Evolutionary conservation across 1,140 invertebrate species (phyloP), one percentile per base, ranked within the genome.

Genomic region (Conus ventricosus): DNA sequence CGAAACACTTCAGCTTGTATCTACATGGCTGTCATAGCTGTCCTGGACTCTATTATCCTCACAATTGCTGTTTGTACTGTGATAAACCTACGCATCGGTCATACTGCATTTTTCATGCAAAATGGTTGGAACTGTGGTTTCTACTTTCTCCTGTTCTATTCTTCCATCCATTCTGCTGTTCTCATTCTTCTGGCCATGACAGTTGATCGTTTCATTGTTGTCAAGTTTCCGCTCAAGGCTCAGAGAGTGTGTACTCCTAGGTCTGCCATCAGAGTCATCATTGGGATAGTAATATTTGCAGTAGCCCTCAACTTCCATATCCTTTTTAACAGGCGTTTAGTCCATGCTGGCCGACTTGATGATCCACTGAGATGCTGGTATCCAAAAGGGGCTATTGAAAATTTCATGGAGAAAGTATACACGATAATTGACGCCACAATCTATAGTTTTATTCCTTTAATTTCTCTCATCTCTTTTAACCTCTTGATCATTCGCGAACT

Each of bases 131-230:
- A 85, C 27, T 92, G 91, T 78, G 89, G 84, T 39, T 76, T 83
- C 8, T 80, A 91, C 23, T 87, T 87, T 55, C 89, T 90, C 87
- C 71, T 92, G 10, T 89, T 85, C 84, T 92, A 92, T 87, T 92
- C 85, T 75, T 85, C 88, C 75, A 89, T 89, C 78, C 80, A 93
- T 85, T 90, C 89, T 88, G 88, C 91, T 39, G 92, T 91, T 13
- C 91, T 93, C 90, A 80, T 92, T 4, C 86, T 93, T 5, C 91
- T 94, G 54, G 91, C 91, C 17, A 93, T 94, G 92, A 94, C 93
- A 6, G 86, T 92, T n/a, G 92, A 94, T 57, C 63, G 92, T 63
- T 93, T 91, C 80, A 89, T 93, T 57, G 92, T 90, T 23, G 92
- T 94, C 11, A 86, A 90, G 67, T 90, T 90, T 27, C 92, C 93